These are phyloP conservation scores for Athalia circularis DNA, from an alignment of 2,888 invertebrate genomes.

Conservation along the genomic window DNA sequence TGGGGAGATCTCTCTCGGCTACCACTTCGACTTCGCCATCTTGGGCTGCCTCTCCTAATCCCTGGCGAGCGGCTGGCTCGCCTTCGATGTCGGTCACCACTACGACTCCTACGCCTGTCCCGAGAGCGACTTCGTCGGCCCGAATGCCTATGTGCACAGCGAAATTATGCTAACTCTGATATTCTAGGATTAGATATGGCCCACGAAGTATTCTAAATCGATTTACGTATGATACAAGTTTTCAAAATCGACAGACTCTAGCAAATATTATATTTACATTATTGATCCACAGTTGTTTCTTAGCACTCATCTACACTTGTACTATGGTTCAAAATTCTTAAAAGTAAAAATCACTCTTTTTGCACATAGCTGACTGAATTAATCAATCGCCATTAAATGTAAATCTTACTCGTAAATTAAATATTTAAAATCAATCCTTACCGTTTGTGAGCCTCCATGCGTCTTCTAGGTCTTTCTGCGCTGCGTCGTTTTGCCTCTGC, in stretches of 20 bases:
- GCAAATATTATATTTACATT: constrained; percentile 1
- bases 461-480: constrained; percentile 63
- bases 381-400: neutral
- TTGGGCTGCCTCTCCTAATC: constrained; percentile 58
- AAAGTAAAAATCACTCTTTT: neutral
- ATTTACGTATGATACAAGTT: neutral
- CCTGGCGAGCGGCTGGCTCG: constrained; percentile 67
- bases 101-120: constrained; percentile 66
- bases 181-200: constrained; percentile 14
- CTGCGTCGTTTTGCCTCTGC: constrained; percentile 66
- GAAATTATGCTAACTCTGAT: constrained; percentile 53
- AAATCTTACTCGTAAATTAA: constrained; percentile 6
- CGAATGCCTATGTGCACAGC: constrained; percentile 58
- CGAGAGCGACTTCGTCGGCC: constrained; percentile 68
- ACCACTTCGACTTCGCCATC: constrained; percentile 60
- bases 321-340: constrained; percentile 21
- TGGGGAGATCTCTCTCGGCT: constrained; percentile 64
- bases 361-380: neutral
- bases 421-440: constrained; percentile 56
- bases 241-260: neutral
- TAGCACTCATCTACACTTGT: constrained; percentile 2
- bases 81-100: constrained; percentile 62
- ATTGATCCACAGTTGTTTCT: neutral
- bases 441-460: constrained; percentile 65
- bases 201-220: neutral